phyloP scores from a whole-genome alignment of 2,797 vertebrate species.

The Anabacerthia variegaticeps region DNA sequence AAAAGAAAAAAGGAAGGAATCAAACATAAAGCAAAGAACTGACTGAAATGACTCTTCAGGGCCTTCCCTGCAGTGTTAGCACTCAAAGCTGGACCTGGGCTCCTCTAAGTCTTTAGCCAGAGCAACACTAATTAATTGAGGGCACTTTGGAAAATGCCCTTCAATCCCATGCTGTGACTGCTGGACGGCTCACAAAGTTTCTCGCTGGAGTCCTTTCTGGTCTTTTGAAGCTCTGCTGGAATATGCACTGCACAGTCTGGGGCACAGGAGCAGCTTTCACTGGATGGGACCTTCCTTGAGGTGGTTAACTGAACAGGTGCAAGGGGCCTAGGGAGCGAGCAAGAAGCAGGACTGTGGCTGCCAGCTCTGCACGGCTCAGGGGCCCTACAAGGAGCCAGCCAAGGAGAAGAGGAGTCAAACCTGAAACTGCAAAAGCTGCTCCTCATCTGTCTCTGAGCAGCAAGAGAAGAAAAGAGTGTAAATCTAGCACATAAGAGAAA shows the following conservation, averaged over 20 bases:
- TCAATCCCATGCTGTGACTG: conserved; percentile 25
- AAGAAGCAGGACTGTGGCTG: neutral
- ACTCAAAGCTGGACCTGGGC: conserved; percentile 16
- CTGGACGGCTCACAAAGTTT: neutral
- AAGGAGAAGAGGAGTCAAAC: neutral
- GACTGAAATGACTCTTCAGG: neutral
- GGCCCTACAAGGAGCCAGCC: neutral
- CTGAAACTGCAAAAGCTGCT: neutral
- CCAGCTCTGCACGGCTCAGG: neutral
- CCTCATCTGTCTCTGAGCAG: neutral
- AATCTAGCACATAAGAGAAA: neutral
- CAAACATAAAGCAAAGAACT: conserved; percentile 26
- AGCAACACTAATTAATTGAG: conserved; percentile 15
- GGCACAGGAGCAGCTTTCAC: neutral
- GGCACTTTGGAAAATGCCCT: conserved; percentile 24
- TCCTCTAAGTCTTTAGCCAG: neutral
- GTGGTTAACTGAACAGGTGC: neutral
- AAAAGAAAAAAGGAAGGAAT: conserved; percentile 40
- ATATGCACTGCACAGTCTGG: neutral
- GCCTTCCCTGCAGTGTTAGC: conserved; percentile 7
- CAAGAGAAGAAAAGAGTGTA: neutral
- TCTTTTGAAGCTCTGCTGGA: conserved; percentile 32
- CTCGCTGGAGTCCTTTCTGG: neutral
- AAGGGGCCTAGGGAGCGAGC: neutral
- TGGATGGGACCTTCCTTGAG: neutral